Base-by-base conservation (phyloP, 2,888 invertebrate genomes). In the Caenorhabditis sinica region DNA sequence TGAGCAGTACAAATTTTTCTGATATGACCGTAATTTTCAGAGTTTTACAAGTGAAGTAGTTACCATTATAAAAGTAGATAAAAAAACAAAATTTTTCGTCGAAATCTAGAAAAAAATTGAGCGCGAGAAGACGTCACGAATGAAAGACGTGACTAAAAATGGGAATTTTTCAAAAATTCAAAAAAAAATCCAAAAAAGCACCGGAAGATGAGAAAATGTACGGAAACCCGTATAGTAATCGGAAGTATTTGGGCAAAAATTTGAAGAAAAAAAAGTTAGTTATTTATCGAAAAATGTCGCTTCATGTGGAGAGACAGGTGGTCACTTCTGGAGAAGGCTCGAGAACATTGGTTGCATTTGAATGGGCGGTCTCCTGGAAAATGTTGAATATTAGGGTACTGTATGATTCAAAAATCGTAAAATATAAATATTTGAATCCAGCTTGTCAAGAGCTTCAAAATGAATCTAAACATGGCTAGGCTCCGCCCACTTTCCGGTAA, bases 301-400 rank as follows among this genome's bases (percentile, higher is more conserved):
- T 89, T 90, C 86, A 90, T 86, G 65, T 90, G 89, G 15, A 90
- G 85, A 40, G 83, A 82, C 15, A 95, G 93, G 89, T 95, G 95
- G 92, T 95, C 95, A 43, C 95, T 95, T 61, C 95, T 93, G 49
- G 95, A 94, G 93, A 95, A 95, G 30, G 95, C 94, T 17, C 95
- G 93, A 85, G 95, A 95, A 91, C 95, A 95, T 53, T 95, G 93
- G 45, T 94, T 93, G 91, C 95, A 95, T 91, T 95, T 95, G 93
- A 95, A 95, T 1, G 95, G 95, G 66, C 95, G 93, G 90, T 95
- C 95, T 30, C 80, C 80, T 80, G 80, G 8, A 79, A 56, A 53
- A n/a, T 45, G 66, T 49, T 49, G 9, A 9, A 2, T 66, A 66
- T 49, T 66, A 49, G 49, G 66, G 66, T 65, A 9, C n/a, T n/a